Evolutionary conservation across 2,888 invertebrate species (phyloP).

Genomic region (Drosophila silvestris): DNA sequence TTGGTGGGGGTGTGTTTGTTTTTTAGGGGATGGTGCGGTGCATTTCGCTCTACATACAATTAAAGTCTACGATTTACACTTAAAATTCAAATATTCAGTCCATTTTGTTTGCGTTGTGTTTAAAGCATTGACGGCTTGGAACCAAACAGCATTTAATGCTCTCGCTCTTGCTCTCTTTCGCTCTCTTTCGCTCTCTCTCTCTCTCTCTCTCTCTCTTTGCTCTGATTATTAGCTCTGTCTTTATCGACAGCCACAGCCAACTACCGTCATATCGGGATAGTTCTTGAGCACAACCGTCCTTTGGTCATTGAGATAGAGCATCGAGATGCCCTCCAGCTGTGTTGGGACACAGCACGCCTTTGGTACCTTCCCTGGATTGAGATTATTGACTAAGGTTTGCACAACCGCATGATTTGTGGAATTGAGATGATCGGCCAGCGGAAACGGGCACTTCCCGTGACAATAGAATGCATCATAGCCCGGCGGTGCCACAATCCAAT

Average conservation of each 20-base stretch:
- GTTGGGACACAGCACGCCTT: slow-evolving; percentile 99
- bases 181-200: slow-evolving; percentile 39
- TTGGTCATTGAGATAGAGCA: slow-evolving; percentile 97
- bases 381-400: slow-evolving; percentile 97
- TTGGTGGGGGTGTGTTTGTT: slow-evolving; percentile 21
- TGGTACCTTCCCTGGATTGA: slow-evolving; percentile 95
- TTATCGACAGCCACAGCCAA: slow-evolving; percentile 98
- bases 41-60: slow-evolving; percentile 74
- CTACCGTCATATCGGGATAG: slow-evolving; percentile 99
- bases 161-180: slow-evolving; percentile 65
- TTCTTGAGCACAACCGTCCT: slow-evolving; percentile 98
- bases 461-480: slow-evolving; percentile 99
- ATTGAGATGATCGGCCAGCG: slow-evolving; percentile 96
- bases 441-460: slow-evolving; percentile 97
- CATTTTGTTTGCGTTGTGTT: slow-evolving; percentile 84
- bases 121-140: slow-evolving; percentile 83
- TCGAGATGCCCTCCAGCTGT: slow-evolving; percentile 96
- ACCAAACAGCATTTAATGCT: slow-evolving; percentile 82
- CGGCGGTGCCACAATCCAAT: slow-evolving; percentile 99
- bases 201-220: slow-evolving; percentile 26
- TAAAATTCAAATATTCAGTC: slow-evolving; percentile 84
- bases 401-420: slow-evolving; percentile 99
- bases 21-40: slow-evolving; percentile 16
- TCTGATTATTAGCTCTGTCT: not conserved
- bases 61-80: slow-evolving; percentile 84